phyloP scores from a whole-genome alignment of 1,140 invertebrate genomes.

The Solenopsis fugax region DNA sequence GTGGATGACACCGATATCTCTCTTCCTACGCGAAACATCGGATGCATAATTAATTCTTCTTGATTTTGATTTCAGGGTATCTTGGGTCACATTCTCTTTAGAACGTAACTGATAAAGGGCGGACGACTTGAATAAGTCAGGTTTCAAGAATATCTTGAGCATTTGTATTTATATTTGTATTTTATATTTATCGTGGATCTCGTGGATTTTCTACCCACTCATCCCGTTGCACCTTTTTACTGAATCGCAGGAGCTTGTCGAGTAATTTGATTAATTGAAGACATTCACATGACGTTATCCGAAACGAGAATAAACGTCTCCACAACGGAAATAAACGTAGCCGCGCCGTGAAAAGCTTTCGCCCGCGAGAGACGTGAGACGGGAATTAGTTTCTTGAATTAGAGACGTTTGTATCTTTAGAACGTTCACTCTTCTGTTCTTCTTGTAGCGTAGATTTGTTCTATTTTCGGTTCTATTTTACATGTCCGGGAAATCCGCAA shows the following conservation, averaged over 20 bases:
- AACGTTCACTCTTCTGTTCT: slow-evolving; percentile 69
- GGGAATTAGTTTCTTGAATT: slow-evolving; percentile 75
- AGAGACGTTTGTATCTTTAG: slow-evolving; percentile 75
- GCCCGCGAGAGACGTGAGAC: slow-evolving; percentile 5
- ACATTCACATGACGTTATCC: not conserved
- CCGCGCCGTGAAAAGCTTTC: slow-evolving; percentile 10
- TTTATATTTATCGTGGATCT: not conserved
- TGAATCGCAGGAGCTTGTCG: not conserved
- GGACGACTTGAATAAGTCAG: not conserved
- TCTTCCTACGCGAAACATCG: slow-evolving; percentile 15
- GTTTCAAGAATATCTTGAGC: not conserved
- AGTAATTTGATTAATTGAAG: slow-evolving; percentile 7
- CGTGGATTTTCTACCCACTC: not conserved
- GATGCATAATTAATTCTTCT: not conserved
- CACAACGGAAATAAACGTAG: not conserved
- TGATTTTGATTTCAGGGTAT: not conserved
- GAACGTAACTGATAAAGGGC: not conserved
- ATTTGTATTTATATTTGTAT: not conserved
- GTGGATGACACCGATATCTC: slow-evolving; percentile 20
- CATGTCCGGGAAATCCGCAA: slow-evolving; percentile 22
- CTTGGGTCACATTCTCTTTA: not conserved
- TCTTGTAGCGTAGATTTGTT: slow-evolving; percentile 28
- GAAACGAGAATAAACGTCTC: not conserved
- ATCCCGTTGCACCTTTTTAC: not conserved
- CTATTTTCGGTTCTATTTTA: slow-evolving; percentile 65